Evolutionary conservation across 2,113 vertebrate genomes (phyloP).

Genomic region (Saguinus midas): DNA sequence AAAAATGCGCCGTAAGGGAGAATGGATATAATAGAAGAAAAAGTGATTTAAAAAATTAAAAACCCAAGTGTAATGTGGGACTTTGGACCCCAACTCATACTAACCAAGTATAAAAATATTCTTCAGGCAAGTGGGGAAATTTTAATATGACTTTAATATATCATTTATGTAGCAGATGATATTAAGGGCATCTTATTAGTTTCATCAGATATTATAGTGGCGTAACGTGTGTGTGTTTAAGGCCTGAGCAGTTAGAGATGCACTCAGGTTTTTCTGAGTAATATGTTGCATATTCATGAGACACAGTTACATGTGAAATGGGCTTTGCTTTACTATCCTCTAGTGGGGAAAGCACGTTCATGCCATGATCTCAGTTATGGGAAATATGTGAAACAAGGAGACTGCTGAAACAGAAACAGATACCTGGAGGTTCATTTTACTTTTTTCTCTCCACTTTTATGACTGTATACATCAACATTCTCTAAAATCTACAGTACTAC

Average conservation of each 20-base stretch:
- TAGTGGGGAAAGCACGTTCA: background rate
- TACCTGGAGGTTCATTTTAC: background rate
- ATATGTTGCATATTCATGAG: background rate
- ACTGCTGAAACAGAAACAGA: background rate
- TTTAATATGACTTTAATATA: background rate
- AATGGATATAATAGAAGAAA: background rate
- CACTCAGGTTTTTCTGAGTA: conserved; percentile 10
- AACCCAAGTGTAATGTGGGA: background rate
- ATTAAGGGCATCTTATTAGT: background rate
- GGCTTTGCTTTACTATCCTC: background rate
- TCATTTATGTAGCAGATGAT: background rate
- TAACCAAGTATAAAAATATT: background rate
- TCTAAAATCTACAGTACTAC: background rate
- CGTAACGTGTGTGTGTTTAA: background rate
- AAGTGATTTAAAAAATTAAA: background rate
- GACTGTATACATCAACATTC: background rate
- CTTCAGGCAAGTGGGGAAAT: background rate
- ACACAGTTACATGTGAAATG: background rate
- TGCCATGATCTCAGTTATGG: too few relatives aligned
- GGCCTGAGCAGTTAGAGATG: background rate
- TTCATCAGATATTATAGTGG: background rate
- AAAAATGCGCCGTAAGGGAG: background rate
- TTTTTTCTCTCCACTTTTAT: background rate
- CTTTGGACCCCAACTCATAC: background rate
- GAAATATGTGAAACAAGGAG: background rate